Base-by-base conservation (phyloP, 2,113 vertebrate species). In the Thoracochromis brauschi region DNA sequence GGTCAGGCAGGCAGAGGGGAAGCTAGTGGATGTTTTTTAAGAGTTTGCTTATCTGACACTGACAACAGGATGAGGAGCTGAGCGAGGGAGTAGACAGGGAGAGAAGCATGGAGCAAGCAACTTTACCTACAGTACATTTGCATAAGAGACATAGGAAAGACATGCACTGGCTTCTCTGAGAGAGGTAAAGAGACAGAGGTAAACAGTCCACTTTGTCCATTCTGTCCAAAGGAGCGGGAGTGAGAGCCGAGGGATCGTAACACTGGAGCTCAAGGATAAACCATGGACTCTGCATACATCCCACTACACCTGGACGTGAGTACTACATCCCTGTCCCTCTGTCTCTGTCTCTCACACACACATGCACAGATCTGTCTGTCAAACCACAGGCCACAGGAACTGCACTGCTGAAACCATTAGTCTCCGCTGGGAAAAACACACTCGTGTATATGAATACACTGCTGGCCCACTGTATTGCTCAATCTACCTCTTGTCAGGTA, bases 201-300 rank as follows among this genome's bases (percentile, higher is more conserved):
- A 91, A 88, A 89, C 26, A 87, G 90, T 90, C 85, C 86, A 93
- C 87, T 86, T 84, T 90, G 86, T 89, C 93, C 78, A 91, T 87
- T 93, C 90, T 91, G 90, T 94, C 91, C 89, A 88, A 94, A 93
- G 93, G 90, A 94, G 94, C 53, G 84, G 91, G 91, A 95, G 94
- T 85, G 91, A 87, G 94, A 96, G 93, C 88, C 90, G 90, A 94
- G 95, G 95, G 94, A 96, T 94, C 93, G 94, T 96, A 97, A 97
- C 96, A 89, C 97, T 97, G 97, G 96, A 97, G 96, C 96, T 95
- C 91, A 96, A 96, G 95, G 95, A 96, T 95, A 97, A 96, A 93
- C 95, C 96, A 97, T 97, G 97, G 96, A 97, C 96, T 96, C 96
- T 97, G 95, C 94, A 95, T 95, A 96, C 92, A 95, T 93, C 94